Base-by-base conservation (phyloP, 2,113 vertebrate species). In the Microtus ochrogaster region DNA sequence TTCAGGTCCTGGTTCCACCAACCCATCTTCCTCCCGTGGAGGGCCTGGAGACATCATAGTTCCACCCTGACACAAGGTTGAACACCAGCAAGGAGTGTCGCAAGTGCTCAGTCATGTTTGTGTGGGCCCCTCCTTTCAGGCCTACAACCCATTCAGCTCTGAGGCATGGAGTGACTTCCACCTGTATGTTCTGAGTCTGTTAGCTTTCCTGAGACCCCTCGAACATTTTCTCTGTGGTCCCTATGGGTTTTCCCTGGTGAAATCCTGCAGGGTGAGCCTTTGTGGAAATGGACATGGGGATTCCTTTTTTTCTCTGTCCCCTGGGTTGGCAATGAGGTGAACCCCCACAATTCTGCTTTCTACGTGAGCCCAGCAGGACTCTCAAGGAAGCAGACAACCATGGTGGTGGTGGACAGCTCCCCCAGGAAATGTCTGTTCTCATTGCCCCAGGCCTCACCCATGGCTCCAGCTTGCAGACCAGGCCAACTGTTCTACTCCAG, bases 41-140 rank as follows among this genome's bases (percentile, higher is more conserved):
- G 10, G 49, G 33, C 0, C 36, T 33, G 44, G 12, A 72, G 39
- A 47, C 24, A 39, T 16, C 16, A 1, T 0, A 14, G 63, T 33
- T 55, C 11, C 41, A 0, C 13, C 17, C 24, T 4, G 28, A 39
- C 2, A 13, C 6, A 0, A 5, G 1, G 1, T 2, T 0, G 36
- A 36, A 36, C 9, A n/a, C 17, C 30, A 3, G 0, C 7, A 55
- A 4, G 81, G 39, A 9, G 7, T 47, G 11, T 47, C 30, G 5
- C 14, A 1, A 58, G 7, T 3, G n/a, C 33, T 33, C 41, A 30
- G 1, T 30, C 11, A 0, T 3, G 1, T 33, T 13, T 8, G 52
- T n/a, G 41, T 44, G 39, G 4, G 5, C 5, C 41, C 83, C 0
- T 44, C 12, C 10, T 22, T 28, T 28, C 65, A 36, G 72, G 39